These are phyloP conservation scores for Butorides virescens DNA, from an alignment of 2,113 vertebrate genomes.

Conservation along the genomic window DNA sequence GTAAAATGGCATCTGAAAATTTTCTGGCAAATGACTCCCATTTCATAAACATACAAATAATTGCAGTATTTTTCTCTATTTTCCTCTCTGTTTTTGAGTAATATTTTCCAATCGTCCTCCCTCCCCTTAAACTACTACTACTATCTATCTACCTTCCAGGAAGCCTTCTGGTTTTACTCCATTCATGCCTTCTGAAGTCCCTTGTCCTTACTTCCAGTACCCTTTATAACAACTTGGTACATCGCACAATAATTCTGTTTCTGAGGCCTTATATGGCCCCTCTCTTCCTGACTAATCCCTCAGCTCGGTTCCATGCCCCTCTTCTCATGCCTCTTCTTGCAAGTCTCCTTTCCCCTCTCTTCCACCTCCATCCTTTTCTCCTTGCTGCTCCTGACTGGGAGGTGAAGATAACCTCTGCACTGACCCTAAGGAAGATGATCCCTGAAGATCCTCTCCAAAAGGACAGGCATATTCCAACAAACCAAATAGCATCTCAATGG, in stretches of 20 bases:
- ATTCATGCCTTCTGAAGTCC: neutral
- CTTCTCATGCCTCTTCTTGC: neutral
- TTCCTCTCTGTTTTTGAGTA: neutral
- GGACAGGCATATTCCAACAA: neutral
- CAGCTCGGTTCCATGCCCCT: neutral
- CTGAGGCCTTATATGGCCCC: neutral
- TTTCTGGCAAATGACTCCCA: neutral
- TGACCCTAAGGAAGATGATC: neutral
- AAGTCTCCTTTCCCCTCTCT: neutral
- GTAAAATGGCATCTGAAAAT: neutral
- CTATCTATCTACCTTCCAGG: neutral
- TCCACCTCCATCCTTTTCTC: neutral
- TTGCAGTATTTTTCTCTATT: neutral
- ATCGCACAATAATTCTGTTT: neutral
- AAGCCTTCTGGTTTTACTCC: neutral
- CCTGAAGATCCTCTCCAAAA: neutral
- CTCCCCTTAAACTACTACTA: neutral
- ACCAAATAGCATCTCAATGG: neutral
- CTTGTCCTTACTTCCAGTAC: neutral
- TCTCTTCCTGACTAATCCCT: neutral
- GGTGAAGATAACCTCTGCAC: neutral
- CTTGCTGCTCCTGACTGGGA: neutral
- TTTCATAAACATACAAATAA: neutral
- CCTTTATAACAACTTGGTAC: neutral
- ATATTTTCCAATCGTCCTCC: neutral